phyloP scores from a whole-genome alignment of 2,888 invertebrate genomes.

The Aquatica leii region DNA sequence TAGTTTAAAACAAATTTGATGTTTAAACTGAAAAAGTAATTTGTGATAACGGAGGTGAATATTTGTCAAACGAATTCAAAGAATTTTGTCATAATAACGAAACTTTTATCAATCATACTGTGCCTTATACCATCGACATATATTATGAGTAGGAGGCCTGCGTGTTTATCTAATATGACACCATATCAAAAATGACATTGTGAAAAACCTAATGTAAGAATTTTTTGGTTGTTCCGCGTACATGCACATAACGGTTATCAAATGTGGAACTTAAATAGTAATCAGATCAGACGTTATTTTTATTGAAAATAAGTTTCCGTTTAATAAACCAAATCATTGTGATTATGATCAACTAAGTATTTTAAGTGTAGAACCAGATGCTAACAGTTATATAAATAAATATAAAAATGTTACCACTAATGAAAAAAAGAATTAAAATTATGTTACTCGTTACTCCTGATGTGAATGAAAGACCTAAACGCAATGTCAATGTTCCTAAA shows the following conservation, averaged over 20 bases:
- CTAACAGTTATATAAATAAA: background rate
- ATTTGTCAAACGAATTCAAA: background rate
- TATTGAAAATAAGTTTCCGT: background rate
- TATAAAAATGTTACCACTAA: background rate
- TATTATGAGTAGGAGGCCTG: constrained; percentile 12
- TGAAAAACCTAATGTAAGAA: constrained; percentile 9
- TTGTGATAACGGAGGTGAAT: background rate
- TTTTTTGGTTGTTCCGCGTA: constrained; percentile 20
- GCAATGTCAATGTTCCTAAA: constrained; percentile 23
- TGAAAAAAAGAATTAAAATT: background rate
- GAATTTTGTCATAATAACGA: constrained; percentile 24
- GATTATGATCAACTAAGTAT: background rate
- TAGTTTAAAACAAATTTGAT: background rate
- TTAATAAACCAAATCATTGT: background rate
- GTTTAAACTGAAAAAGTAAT: too few relatives aligned
- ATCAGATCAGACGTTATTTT: constrained; percentile 14
- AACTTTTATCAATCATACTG: constrained; percentile 31
- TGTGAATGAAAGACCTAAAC: constrained; percentile 20
- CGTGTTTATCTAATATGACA: constrained; percentile 4
- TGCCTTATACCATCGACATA: constrained; percentile 14
- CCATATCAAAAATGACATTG: constrained; percentile 16
- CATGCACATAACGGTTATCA: constrained; percentile 27
- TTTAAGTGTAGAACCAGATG: background rate
- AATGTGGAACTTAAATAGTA: constrained; percentile 30
- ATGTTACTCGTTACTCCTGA: too few relatives aligned